phyloP scores from a whole-genome alignment of 2,113 vertebrate genomes.

The Phalacrocorax carbo region DNA sequence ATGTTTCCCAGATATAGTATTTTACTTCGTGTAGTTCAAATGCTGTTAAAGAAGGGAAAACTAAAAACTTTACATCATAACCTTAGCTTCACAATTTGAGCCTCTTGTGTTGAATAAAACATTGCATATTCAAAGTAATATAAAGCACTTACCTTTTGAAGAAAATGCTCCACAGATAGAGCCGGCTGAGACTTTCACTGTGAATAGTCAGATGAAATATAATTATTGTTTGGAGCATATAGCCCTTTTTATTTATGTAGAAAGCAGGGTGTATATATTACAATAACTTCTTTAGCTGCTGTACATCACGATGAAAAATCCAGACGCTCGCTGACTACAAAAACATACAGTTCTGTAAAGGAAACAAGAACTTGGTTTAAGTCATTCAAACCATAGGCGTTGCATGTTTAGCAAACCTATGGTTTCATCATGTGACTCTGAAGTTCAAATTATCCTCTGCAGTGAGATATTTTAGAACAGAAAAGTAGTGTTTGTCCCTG shows the following conservation, averaged over 20 bases:
- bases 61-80: neutral
- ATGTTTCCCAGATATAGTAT: neutral
- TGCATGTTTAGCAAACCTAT: constrained; percentile 53
- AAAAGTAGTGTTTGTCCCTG: constrained; percentile 31
- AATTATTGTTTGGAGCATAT: constrained; percentile 7
- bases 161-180: neutral
- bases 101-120: neutral
- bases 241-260: neutral
- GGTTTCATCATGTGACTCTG: constrained; percentile 65
- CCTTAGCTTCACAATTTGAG: neutral
- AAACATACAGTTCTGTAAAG: constrained; percentile 2
- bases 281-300: neutral
- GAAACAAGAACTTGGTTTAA: constrained; percentile 51
- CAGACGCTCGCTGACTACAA: neutral
- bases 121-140: constrained; percentile 4
- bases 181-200: neutral
- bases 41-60: neutral
- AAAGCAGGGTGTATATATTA: neutral
- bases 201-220: neutral
- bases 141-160: constrained; percentile 54
- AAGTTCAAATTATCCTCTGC: constrained; percentile 36
- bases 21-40: neutral
- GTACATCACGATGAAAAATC: neutral
- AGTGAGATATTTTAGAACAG: constrained; percentile 47
- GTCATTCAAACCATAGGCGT: constrained; percentile 58